phyloP scores from a whole-genome alignment of 2,888 invertebrate species.

The Apodemia duryi region DNA sequence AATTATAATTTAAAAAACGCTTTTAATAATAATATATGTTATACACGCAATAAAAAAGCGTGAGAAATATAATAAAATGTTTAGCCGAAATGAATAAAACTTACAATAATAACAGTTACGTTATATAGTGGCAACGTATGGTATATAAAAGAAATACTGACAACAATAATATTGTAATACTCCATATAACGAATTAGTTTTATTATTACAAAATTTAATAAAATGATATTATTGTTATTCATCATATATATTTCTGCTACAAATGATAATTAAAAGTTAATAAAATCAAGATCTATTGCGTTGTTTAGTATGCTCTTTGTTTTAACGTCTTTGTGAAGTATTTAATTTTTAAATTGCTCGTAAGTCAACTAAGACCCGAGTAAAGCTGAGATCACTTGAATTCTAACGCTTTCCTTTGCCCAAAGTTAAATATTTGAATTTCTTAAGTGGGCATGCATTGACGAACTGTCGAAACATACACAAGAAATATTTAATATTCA shows the following conservation, averaged over 20 bases:
- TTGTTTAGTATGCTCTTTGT: slow-evolving; percentile 38
- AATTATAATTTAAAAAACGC: neutral
- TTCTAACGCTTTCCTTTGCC: slow-evolving; percentile 79
- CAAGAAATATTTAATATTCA: slow-evolving; percentile 71
- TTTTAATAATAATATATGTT: neutral
- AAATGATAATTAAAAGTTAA: neutral
- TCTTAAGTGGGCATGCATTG: slow-evolving; percentile 76
- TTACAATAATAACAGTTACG: neutral
- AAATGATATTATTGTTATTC: neutral
- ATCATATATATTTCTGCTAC: neutral
- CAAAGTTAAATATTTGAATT: slow-evolving; percentile 76
- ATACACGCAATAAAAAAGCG: neutral
- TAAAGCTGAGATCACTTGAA: slow-evolving; percentile 75
- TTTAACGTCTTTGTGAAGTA: slow-evolving; percentile 68
- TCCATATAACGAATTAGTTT: neutral
- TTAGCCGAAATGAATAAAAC: slow-evolving; percentile 1
- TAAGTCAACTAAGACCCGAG: slow-evolving; percentile 69
- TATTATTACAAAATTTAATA: neutral
- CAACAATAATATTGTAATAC: neutral
- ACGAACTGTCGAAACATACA: slow-evolving; percentile 61
- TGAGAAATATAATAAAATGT: slow-evolving; percentile 9
- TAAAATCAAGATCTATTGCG: slow-evolving; percentile 9
- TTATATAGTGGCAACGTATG: neutral
- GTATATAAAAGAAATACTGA: neutral
- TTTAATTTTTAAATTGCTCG: slow-evolving; percentile 75